phyloP scores from a whole-genome alignment of 2,797 vertebrate genomes.

The Mormyrus hasselquistii region DNA sequence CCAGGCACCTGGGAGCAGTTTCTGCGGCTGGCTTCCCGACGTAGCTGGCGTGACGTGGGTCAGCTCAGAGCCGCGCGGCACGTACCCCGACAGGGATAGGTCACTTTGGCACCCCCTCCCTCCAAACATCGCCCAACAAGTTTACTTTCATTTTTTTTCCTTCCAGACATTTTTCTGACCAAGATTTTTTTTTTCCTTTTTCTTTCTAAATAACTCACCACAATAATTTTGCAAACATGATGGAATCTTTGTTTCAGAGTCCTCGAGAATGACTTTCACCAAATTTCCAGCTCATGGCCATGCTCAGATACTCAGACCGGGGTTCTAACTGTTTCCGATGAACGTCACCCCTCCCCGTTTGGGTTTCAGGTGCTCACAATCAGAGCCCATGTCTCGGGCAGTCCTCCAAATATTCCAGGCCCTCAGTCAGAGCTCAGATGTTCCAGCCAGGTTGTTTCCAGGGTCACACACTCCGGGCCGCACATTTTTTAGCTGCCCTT shows the following conservation, averaged over 20 bases:
- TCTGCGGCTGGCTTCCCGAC: slow-evolving; percentile 46
- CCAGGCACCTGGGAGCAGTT: slow-evolving; percentile 35
- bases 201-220: slow-evolving; percentile 71
- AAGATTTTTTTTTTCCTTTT: slow-evolving; percentile 57
- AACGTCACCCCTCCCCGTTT: not conserved
- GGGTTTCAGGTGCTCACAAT: not conserved
- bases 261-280: slow-evolving; percentile 49
- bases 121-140: slow-evolving; percentile 36
- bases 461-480: not conserved
- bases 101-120: slow-evolving; percentile 41
- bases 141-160: slow-evolving; percentile 48
- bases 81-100: slow-evolving; percentile 34
- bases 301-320: not conserved
- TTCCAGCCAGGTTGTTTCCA: slow-evolving; percentile 1
- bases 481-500: not conserved
- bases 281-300: not conserved
- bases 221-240: slow-evolving; percentile 75
- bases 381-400: not conserved
- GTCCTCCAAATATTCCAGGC: not conserved
- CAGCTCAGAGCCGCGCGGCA: slow-evolving; percentile 46
- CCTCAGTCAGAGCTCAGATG: slow-evolving; percentile 1
- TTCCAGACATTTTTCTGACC: slow-evolving; percentile 50
- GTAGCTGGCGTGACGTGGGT: slow-evolving; percentile 39
- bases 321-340: not conserved
- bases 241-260: slow-evolving; percentile 66